phyloP scores from a whole-genome alignment of 92 coral and sea anemone species.

The Epizoanthus illoricatus region DNA sequence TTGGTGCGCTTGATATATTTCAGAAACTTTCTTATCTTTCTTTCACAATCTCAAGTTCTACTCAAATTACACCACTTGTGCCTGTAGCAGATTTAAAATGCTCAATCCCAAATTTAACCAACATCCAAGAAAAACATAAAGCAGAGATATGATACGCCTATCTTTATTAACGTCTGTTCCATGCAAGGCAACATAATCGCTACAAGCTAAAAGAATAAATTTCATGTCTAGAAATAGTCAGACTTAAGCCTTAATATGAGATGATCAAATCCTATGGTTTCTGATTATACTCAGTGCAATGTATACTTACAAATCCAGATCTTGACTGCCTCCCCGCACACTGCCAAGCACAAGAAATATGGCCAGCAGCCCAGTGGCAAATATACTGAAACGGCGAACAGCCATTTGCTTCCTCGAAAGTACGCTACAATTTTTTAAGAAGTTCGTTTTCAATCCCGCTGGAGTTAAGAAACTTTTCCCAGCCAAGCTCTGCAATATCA shows the following conservation, averaged over 20 bases:
- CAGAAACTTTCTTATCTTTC: background rate
- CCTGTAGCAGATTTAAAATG: background rate
- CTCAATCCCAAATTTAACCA: background rate
- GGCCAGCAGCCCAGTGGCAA: background rate
- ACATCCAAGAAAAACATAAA: background rate
- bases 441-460: background rate
- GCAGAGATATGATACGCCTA: background rate
- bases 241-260: background rate
- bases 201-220: background rate
- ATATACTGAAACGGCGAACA: background rate
- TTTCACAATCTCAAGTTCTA: background rate
- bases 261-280: background rate
- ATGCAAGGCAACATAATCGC: background rate
- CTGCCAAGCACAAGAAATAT: conserved; percentile 26
- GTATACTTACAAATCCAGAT: conserved; percentile 38
- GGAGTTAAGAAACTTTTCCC: background rate
- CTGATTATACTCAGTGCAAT: background rate
- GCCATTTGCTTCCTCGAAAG: conserved; percentile 17
- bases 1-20: background rate
- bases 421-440: background rate
- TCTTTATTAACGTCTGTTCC: too few relatives aligned
- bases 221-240: background rate
- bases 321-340: background rate
- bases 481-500: background rate
- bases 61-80: background rate